These are phyloP conservation scores for Magallana ariakensis DNA, from an alignment of 1,140 invertebrate species.

Conservation along the genomic window DNA sequence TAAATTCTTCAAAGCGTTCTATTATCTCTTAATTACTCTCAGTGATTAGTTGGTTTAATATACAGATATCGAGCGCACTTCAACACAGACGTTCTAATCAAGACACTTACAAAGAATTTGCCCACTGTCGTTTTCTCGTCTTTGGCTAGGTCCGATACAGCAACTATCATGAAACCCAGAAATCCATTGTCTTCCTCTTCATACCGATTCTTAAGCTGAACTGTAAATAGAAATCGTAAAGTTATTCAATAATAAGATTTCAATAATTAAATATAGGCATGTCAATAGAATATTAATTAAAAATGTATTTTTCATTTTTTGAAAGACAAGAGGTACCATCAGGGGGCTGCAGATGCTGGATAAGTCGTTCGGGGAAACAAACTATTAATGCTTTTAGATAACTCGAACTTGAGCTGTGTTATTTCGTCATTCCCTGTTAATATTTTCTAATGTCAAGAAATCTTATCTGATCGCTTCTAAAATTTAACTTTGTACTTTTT, in stretches of 20 bases:
- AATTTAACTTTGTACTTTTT: background rate
- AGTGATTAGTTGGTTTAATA: no score
- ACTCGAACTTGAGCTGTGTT: background rate
- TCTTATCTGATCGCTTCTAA: no score
- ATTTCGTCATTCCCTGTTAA: background rate
- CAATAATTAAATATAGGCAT: no score
- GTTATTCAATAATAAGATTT: no score
- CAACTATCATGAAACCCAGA: conserved; percentile 60
- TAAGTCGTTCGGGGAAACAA: background rate
- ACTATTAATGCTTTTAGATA: background rate
- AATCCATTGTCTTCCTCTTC: conserved; percentile 46
- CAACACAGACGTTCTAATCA: background rate
- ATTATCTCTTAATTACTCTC: no score
- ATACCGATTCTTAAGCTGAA: background rate
- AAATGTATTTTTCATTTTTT: no score
- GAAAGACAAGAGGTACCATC: no score
- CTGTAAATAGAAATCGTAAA: background rate
- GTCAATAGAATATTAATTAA: no score
- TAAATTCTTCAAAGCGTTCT: no score
- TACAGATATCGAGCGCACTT: no score
- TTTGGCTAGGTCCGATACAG: conserved; percentile 43
- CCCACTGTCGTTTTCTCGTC: conserved; percentile 49
- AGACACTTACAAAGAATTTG: conserved; percentile 53
- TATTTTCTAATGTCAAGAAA: no score
- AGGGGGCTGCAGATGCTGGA: conserved; percentile 7